These are phyloP conservation scores for Neelides sp. DNA, from an alignment of 1,140 invertebrate species.

Conservation along the genomic window DNA sequence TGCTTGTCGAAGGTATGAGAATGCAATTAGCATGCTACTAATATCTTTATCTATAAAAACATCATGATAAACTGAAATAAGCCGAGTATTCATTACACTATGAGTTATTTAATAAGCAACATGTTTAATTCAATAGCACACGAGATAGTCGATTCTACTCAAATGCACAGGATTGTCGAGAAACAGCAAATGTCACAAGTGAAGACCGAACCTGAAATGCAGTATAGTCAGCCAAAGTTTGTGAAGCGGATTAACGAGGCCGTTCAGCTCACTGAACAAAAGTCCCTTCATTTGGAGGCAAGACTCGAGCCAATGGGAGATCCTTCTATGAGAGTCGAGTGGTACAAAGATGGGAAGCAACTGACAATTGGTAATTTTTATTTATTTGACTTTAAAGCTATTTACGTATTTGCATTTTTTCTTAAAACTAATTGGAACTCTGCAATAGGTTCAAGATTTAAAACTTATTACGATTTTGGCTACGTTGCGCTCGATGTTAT, in stretches of 20 bases:
- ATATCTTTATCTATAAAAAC: too few species aligned
- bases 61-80: too few species aligned
- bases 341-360: slow-evolving; percentile 81
- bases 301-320: slow-evolving; percentile 84
- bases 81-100: slow-evolving; percentile 25
- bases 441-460: slow-evolving; percentile 57
- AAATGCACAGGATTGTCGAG: neutral
- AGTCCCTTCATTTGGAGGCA: slow-evolving; percentile 80
- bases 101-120: neutral
- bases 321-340: slow-evolving; percentile 89
- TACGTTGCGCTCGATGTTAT: slow-evolving; percentile 83
- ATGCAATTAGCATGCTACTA: too few species aligned
- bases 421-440: neutral
- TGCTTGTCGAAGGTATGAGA: slow-evolving; percentile 80
- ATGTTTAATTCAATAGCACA: neutral
- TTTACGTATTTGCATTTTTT: slow-evolving; percentile 5
- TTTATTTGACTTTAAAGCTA: slow-evolving; percentile 4
- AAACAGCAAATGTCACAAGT: too few species aligned
- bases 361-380: slow-evolving; percentile 57
- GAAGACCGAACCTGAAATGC: too few species aligned
- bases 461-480: slow-evolving; percentile 90
- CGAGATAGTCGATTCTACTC: slow-evolving; percentile 1
- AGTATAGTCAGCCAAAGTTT: slow-evolving; percentile 56
- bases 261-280: slow-evolving; percentile 54
- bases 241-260: slow-evolving; percentile 63